These are phyloP conservation scores for Dasypus novemcinctus DNA, from an alignment of 2,113 vertebrate genomes.

Conservation along the genomic window DNA sequence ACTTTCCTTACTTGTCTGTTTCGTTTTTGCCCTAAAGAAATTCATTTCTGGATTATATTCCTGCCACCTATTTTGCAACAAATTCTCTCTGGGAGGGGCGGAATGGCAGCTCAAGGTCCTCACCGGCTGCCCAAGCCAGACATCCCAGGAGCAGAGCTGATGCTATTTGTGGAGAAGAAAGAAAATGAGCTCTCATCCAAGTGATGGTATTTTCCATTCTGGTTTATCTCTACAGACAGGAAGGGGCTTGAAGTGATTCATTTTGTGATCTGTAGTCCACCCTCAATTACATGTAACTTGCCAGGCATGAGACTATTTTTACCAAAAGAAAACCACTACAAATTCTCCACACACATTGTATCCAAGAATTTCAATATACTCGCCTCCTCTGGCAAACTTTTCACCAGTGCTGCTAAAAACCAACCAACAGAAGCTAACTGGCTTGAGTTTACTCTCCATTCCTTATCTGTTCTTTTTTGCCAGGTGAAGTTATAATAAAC, in stretches of 20 bases:
- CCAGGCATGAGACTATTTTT: background rate
- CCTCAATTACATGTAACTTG: background rate
- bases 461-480: background rate
- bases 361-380: background rate
- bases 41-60: conserved; percentile 43
- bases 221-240: background rate
- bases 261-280: background rate
- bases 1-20: background rate
- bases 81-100: conserved; percentile 53
- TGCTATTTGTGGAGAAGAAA: conserved; percentile 41
- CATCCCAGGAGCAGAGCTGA: conserved; percentile 54
- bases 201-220: conserved; percentile 38
- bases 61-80: conserved; percentile 48
- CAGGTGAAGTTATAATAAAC: background rate
- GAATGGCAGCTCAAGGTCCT: conserved; percentile 63
- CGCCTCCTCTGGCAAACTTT: background rate
- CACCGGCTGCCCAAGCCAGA: conserved; percentile 60
- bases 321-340: conserved; percentile 44
- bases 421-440: background rate
- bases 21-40: conserved; percentile 49
- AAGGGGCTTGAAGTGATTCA: conserved; percentile 19
- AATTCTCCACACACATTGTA: conserved; percentile 1
- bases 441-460: background rate
- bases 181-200: background rate
- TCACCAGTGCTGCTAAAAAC: background rate